phyloP scores from a whole-genome alignment of 2,797 vertebrate genomes.

The Petrocephalus sullivani region DNA sequence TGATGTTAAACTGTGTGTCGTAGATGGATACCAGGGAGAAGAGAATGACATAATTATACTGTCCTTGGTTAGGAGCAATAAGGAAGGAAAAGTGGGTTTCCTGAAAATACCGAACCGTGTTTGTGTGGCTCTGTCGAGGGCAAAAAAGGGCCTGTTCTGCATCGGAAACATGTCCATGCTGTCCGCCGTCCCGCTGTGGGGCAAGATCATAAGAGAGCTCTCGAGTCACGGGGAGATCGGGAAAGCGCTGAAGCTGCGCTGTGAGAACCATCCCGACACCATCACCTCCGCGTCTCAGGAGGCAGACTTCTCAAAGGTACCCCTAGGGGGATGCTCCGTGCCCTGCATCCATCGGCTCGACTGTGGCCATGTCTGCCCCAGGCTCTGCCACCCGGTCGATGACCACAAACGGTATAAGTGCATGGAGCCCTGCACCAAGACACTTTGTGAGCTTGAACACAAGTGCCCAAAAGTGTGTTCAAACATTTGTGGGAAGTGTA shows the following conservation, averaged over 20 bases:
- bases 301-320: constrained; percentile 31
- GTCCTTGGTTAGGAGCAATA: constrained; percentile 41
- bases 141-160: constrained; percentile 40
- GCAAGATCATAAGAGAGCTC: constrained; percentile 26
- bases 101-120: constrained; percentile 39
- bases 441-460: constrained; percentile 27
- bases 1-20: constrained; percentile 33
- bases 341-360: constrained; percentile 31
- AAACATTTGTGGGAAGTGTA: constrained; percentile 26
- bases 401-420: constrained; percentile 31
- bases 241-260: constrained; percentile 24
- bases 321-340: constrained; percentile 34
- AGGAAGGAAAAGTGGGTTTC: constrained; percentile 31
- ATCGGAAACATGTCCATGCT: constrained; percentile 38
- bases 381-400: constrained; percentile 33
- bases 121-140: constrained; percentile 42
- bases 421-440: constrained; percentile 22
- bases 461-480: constrained; percentile 27
- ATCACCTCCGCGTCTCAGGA: constrained; percentile 16
- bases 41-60: constrained; percentile 44
- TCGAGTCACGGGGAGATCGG: constrained; percentile 21
- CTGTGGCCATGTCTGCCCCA: constrained; percentile 36
- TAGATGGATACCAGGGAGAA: constrained; percentile 44
- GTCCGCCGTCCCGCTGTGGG: constrained; percentile 34
- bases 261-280: constrained; percentile 34